Conservation (phyloP, 1,140 invertebrate species). For the Subanguina moxae region DNA sequence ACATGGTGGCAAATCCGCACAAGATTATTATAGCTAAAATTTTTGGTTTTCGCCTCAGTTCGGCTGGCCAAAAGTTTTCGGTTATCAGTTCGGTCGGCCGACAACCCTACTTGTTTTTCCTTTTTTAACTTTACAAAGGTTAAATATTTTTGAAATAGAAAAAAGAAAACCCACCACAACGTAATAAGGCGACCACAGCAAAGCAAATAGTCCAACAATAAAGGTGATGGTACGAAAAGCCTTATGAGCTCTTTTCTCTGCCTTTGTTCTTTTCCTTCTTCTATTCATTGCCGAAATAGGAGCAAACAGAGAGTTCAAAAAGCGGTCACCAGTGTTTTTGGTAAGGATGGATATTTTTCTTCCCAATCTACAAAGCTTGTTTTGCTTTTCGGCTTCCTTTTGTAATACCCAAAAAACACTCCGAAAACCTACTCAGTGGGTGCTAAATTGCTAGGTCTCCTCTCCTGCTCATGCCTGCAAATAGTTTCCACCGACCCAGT, state of each 20-base stretch:
- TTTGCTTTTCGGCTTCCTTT: too few relatives aligned
- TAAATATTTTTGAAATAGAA: not conserved
- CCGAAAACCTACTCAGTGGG: not conserved
- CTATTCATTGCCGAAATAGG: conserved; percentile 52
- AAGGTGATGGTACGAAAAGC: conserved; percentile 58
- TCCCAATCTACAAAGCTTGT: not conserved
- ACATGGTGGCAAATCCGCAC: too few relatives aligned
- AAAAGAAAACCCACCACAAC: conserved; percentile 46
- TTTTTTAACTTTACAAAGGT: too few relatives aligned
- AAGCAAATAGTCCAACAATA: conserved; percentile 58
- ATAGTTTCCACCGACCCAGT: not conserved
- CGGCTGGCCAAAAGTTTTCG: too few relatives aligned
- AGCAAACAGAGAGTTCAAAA: conserved; percentile 44
- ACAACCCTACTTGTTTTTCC: too few relatives aligned
- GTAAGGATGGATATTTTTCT: not conserved
- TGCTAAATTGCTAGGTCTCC: not conserved
- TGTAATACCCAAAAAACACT: too few relatives aligned
- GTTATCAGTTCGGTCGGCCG: too few relatives aligned
- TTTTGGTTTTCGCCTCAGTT: too few relatives aligned
- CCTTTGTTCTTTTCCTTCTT: conserved; percentile 53
- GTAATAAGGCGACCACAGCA: conserved; percentile 59
- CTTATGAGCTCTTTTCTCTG: conserved; percentile 56
- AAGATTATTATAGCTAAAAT: too few relatives aligned
- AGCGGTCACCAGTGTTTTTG: conserved; percentile 3
- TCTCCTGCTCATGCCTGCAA: not conserved